phyloP scores from a whole-genome alignment of 1,140 invertebrate species.

The Scaptomyza hsui region DNA sequence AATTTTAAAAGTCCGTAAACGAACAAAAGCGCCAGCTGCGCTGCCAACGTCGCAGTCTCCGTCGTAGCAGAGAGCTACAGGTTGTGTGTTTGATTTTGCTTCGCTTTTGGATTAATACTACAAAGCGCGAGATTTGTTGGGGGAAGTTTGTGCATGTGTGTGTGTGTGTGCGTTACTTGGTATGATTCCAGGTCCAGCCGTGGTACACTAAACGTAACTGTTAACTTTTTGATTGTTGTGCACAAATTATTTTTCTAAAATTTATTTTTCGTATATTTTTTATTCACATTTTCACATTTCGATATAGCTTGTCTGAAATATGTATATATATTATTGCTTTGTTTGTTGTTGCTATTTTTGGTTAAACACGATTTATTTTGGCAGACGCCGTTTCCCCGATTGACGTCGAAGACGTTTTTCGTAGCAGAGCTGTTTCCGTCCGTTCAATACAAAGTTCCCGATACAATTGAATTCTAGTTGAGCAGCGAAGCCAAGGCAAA shows the following conservation, averaged over 20 bases:
- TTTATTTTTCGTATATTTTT: conserved; percentile 5
- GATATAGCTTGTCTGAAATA: conserved; percentile 4
- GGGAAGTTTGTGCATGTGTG: too few relatives aligned
- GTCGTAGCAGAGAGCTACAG: conserved; percentile 42
- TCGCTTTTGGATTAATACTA: conserved; percentile 22
- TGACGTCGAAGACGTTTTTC: conserved; percentile 23
- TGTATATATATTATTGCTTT: conserved; percentile 22
- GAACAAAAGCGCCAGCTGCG: conserved; percentile 40
- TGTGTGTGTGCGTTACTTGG: conserved; percentile 4
- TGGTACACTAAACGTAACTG: not conserved
- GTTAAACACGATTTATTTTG: conserved; percentile 37
- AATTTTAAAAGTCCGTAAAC: conserved; percentile 40
- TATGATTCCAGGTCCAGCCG: conserved; percentile 6
- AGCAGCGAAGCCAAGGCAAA: conserved; percentile 10
- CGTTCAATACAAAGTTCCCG: conserved; percentile 48
- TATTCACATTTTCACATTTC: conserved; percentile 1
- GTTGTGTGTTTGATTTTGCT: conserved; percentile 60
- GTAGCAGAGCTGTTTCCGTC: conserved; percentile 32
- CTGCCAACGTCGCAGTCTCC: conserved; percentile 28
- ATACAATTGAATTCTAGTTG: conserved; percentile 54
- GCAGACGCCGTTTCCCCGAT: conserved; percentile 27
- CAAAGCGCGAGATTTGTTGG: not conserved
- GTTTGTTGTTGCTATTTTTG: conserved; percentile 38
- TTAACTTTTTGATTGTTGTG: conserved; percentile 2
- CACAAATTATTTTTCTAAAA: not conserved